Evolutionary conservation across 2,888 invertebrate genomes (phyloP).

Genomic region (Epiblema foenella): DNA sequence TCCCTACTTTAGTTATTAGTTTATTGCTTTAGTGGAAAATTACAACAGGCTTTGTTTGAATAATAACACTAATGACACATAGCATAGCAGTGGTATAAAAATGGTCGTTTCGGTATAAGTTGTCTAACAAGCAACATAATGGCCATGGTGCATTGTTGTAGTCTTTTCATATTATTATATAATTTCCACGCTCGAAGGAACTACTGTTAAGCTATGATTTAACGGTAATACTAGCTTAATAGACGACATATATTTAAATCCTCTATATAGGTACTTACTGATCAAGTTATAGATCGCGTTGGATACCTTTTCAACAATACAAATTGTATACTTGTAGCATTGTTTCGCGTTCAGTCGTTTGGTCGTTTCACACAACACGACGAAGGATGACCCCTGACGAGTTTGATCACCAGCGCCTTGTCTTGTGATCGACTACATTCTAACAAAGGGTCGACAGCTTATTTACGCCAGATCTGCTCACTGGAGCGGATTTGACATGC

Average conservation of each 20-base stretch:
- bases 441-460: constrained; percentile 17
- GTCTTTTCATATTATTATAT: constrained; percentile 2
- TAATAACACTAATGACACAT: neutral
- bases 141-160: constrained; percentile 8
- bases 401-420: constrained; percentile 16
- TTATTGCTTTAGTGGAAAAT: constrained; percentile 15
- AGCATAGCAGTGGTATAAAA: neutral
- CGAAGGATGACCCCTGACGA: constrained; percentile 4
- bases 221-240: neutral
- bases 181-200: constrained; percentile 7
- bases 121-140: constrained; percentile 11
- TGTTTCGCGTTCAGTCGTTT: neutral
- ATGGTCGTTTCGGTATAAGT: constrained; percentile 1
- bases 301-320: neutral
- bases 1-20: constrained; percentile 10
- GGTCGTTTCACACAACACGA: neutral
- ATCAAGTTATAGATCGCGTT: neutral
- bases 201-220: constrained; percentile 6
- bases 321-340: constrained; percentile 17
- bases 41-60: constrained; percentile 5
- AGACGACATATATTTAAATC: too few relatives aligned
- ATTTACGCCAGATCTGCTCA: constrained; percentile 18
- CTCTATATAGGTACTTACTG: neutral
- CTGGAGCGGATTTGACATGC: constrained; percentile 12
- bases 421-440: constrained; percentile 16